A percentile compares a stretch with the other conserved stretches of the same genome.
Conservation (phyloP, 1,140 invertebrate genomes). For the Meloidogyne chitwoodi region DNA sequence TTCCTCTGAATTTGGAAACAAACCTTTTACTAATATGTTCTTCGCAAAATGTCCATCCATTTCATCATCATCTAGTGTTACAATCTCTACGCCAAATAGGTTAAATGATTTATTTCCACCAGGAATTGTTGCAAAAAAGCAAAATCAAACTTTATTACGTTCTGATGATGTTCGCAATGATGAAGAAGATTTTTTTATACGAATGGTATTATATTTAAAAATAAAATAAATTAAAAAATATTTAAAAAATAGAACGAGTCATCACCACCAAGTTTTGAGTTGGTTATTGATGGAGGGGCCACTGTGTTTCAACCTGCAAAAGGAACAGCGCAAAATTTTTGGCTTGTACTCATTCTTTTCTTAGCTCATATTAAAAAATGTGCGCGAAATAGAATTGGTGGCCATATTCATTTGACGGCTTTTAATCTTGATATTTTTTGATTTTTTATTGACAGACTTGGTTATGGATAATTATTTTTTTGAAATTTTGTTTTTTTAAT, state of each 20-base stretch:
- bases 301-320: slow-evolving; percentile 21
- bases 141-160: not conserved
- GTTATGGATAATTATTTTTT: not conserved
- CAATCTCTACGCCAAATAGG: not conserved
- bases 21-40: not conserved
- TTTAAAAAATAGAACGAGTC: slow-evolving; percentile 6
- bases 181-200: slow-evolving; percentile 17
- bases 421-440: slow-evolving; percentile 18
- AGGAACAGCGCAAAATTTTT: slow-evolving; percentile 18
- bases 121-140: not conserved
- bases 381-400: not conserved
- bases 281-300: slow-evolving; percentile 15
- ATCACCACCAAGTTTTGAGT: slow-evolving; percentile 19
- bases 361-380: slow-evolving; percentile 19
- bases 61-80: not conserved
- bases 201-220: not conserved
- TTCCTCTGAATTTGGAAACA: not conserved
- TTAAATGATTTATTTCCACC: not conserved
- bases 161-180: not conserved
- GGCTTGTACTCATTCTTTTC: slow-evolving; percentile 25
- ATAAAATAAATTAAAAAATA: not conserved
- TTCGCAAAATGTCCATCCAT: slow-evolving; percentile 4
- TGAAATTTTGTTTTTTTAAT: not conserved
- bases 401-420: slow-evolving; percentile 8
- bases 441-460: not conserved